These are phyloP conservation scores for Nyctibius grandis DNA, from an alignment of 2,797 vertebrate genomes.

Conservation along the genomic window DNA sequence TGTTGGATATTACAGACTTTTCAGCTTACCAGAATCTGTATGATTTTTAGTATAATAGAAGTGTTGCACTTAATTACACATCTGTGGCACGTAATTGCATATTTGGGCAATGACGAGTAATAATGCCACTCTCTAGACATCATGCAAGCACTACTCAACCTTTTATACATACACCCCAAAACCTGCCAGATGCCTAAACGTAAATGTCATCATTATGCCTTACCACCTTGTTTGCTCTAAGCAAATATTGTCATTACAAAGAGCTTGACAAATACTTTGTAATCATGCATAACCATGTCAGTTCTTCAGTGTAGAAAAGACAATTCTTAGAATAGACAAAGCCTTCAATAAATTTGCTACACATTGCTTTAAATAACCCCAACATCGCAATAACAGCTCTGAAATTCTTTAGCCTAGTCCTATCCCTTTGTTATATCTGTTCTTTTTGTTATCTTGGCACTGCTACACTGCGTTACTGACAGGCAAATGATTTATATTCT, in stretches of 20 bases:
- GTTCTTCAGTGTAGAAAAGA: neutral
- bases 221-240: neutral
- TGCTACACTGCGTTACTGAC: neutral
- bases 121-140: neutral
- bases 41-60: neutral
- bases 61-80: neutral
- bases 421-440: neutral
- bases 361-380: neutral
- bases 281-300: neutral
- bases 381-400: neutral
- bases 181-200: neutral
- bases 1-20: neutral
- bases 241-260: neutral
- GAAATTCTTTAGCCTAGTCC: neutral
- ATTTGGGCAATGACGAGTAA: neutral
- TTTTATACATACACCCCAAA: neutral
- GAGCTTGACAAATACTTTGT: neutral
- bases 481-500: neutral
- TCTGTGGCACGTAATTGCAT: neutral
- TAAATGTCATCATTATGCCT: neutral
- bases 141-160: neutral
- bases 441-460: neutral
- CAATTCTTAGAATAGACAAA: neutral
- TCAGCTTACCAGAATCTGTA: neutral
- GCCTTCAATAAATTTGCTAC: neutral